Conservation (phyloP, 2,888 invertebrate species). For the Anaspis maculata region DNA sequence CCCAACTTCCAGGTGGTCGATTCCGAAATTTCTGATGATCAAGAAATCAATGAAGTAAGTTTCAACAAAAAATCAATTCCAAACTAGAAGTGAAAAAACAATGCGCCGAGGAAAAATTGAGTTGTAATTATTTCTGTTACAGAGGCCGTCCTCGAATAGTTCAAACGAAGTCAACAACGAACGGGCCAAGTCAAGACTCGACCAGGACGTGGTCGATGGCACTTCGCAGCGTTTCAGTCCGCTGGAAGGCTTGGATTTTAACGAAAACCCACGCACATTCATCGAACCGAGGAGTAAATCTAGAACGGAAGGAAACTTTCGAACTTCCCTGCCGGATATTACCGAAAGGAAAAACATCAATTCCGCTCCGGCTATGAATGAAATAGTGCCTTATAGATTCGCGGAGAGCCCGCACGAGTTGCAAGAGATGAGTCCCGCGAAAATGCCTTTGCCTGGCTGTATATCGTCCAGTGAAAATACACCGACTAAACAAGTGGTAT, state of each 20-base stretch:
- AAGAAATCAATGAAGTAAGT: too few species aligned
- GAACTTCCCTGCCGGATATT: slow-evolving; percentile 28
- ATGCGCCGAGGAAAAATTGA: too few species aligned
- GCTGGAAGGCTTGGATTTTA: slow-evolving; percentile 16
- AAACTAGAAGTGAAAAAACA: too few species aligned
- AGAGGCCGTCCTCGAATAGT: slow-evolving; percentile 11
- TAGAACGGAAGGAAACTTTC: slow-evolving; percentile 34
- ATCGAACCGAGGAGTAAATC: slow-evolving; percentile 25
- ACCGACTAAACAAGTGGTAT: slow-evolving; percentile 20
- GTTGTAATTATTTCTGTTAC: too few species aligned
- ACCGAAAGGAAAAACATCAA: slow-evolving; percentile 32
- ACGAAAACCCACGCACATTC: slow-evolving; percentile 13
- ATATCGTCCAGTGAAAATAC: slow-evolving; percentile 17
- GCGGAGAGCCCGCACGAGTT: too few species aligned
- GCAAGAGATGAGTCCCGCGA: too few species aligned
- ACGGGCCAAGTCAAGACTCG: too few species aligned
- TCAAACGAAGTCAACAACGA: slow-evolving; percentile 11
- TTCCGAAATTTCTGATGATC: slow-evolving; percentile 10
- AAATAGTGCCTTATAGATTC: slow-evolving; percentile 15
- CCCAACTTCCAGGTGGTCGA: slow-evolving; percentile 11
- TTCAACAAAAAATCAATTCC: too few species aligned
- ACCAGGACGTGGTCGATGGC: neutral
- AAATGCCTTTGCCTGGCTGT: slow-evolving; percentile 24
- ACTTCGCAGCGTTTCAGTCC: slow-evolving; percentile 13
- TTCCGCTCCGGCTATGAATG: slow-evolving; percentile 35